Percentiles rank a stretch among this genome's conserved stretches.
Evolutionary conservation across 1,140 invertebrate species (phyloP).

Genomic region (Micrasema longulum): DNA sequence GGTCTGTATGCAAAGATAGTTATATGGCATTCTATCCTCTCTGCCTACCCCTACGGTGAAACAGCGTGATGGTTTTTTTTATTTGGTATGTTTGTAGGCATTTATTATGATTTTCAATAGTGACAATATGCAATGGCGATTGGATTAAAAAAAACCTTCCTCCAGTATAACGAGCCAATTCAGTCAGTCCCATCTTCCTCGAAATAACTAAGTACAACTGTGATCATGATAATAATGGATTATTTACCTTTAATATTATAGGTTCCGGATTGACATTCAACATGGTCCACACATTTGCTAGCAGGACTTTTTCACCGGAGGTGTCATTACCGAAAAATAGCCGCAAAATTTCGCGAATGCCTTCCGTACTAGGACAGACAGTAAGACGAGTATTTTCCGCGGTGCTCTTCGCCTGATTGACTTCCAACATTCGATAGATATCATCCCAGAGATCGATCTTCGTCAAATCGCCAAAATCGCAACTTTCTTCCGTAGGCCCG

Average conservation of each 20-base stretch:
- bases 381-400: conserved; percentile 34
- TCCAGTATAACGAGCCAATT: no score
- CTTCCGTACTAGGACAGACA: conserved; percentile 42
- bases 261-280: conserved; percentile 49
- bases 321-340: neutral
- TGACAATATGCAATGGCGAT: no score
- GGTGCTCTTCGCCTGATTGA: neutral
- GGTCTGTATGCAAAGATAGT: no score
- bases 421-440: conserved; percentile 32
- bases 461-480: conserved; percentile 21
- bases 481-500: neutral
- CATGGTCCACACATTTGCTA: conserved; percentile 46
- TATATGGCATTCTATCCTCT: no score
- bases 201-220: no score
- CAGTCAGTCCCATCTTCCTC: no score
- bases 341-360: conserved; percentile 26
- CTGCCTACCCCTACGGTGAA: no score
- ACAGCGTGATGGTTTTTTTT: no score
- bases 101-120: no score
- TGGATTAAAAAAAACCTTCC: no score
- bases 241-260: conserved; percentile 42
- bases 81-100: no score
- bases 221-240: no score
- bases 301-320: conserved; percentile 8
- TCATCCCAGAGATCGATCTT: conserved; percentile 22